Conservation (phyloP, 2,888 invertebrate species). For the Cactoblastis cactorum region DNA sequence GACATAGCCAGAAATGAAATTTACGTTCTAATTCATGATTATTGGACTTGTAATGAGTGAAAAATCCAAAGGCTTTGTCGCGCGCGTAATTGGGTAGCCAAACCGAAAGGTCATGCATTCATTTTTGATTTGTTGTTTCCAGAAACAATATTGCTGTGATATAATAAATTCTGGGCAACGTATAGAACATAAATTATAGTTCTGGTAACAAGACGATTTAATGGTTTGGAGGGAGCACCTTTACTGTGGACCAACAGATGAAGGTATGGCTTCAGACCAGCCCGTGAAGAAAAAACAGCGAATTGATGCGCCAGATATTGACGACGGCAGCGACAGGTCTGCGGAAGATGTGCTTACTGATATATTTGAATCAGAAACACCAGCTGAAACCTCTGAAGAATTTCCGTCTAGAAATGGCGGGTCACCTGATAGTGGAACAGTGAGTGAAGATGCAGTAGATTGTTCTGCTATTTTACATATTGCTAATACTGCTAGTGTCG, state of each 20-base stretch:
- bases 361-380: conserved; percentile 61
- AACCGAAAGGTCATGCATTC: conserved; percentile 75
- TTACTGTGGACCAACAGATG: conserved; percentile 72
- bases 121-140: conserved; percentile 64
- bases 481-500: conserved; percentile 49
- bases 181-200: conserved; percentile 15
- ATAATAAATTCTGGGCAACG: conserved; percentile 21
- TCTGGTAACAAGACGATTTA: conserved; percentile 40
- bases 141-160: conserved; percentile 45
- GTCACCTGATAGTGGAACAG: conserved; percentile 73
- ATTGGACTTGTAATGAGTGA: conserved; percentile 22
- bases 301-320: conserved; percentile 82
- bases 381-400: conserved; percentile 64
- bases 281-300: conserved; percentile 91
- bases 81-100: conserved; percentile 78
- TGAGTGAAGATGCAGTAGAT: conserved; percentile 74
- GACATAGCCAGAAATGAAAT: conserved; percentile 20
- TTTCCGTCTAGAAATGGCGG: conserved; percentile 63
- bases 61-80: conserved; percentile 65
- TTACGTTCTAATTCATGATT: conserved; percentile 15
- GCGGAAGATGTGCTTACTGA: conserved; percentile 70
- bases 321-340: conserved; percentile 74
- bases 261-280: conserved; percentile 87
- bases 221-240: conserved; percentile 84
- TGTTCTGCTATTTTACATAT: conserved; percentile 63